These are phyloP conservation scores for Gephyroberyx darwinii DNA, from an alignment of 2,797 vertebrate species.

Conservation along the genomic window DNA sequence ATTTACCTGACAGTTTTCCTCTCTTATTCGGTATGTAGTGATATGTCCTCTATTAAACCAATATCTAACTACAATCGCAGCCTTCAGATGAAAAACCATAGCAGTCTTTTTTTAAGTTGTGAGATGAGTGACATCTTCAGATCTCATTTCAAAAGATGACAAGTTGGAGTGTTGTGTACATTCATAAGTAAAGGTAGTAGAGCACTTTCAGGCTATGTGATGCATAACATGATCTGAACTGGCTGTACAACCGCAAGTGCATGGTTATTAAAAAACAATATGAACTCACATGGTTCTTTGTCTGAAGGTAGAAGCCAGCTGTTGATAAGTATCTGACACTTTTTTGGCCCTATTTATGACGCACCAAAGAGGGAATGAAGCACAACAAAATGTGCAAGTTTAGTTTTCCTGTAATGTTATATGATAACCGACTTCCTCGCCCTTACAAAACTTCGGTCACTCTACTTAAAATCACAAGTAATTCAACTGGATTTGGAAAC, in stretches of 20 bases:
- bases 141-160: not conserved
- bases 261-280: slow-evolving; percentile 6
- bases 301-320: slow-evolving; percentile 36
- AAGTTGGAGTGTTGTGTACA: not conserved
- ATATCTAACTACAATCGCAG: slow-evolving; percentile 22
- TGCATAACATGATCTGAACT: not conserved
- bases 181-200: not conserved
- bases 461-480: not conserved
- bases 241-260: not conserved
- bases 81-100: slow-evolving; percentile 8
- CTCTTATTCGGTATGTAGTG: slow-evolving; percentile 42
- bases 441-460: not conserved
- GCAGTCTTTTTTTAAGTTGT: slow-evolving; percentile 9
- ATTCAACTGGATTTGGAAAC: not conserved
- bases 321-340: slow-evolving; percentile 23
- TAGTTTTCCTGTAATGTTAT: slow-evolving; percentile 8
- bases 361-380: slow-evolving; percentile 47
- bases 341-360: slow-evolving; percentile 36
- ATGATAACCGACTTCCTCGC: not conserved
- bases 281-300: slow-evolving; percentile 21
- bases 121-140: slow-evolving; percentile 3
- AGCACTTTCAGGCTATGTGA: slow-evolving; percentile 9
- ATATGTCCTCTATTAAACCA: slow-evolving; percentile 9
- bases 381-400: slow-evolving; percentile 27
- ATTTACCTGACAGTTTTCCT: slow-evolving; percentile 42